Evolutionary conservation across 2,888 invertebrate species (phyloP), one percentile per base, ranked within the genome.

Genomic region (Caenorhabditis sp.): DNA sequence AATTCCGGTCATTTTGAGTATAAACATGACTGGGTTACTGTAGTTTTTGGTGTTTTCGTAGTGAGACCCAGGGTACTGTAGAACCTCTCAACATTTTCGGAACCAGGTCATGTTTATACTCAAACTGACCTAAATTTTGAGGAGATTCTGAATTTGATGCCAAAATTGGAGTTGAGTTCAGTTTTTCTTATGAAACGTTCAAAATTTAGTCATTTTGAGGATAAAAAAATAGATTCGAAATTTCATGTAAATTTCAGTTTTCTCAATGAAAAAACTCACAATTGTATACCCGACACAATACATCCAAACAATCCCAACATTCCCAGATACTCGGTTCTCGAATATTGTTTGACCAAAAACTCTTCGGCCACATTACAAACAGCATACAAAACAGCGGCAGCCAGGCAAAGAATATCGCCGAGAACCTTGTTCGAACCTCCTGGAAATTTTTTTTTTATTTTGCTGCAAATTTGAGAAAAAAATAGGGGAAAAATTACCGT

Each of bases 291-390:
- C 78, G 93, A 92, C 23, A 94, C 91, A 71, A 93, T 89, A 79
- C 92, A 92, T 26, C 94, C 94, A 77, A 93, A 93, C 31, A 94
- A 89, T 21, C 94, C 94, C 21, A 94, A 91, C 89, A 93, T 91
- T 31, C 93, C 93, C 14, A 94, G 90, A 87, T 93, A 94, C 88
- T 94, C 93, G 54, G 93, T 91, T 77, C 92, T 91, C 72, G 92
- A 92, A 80, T 92, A 92, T 14, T 91, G 92, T 87, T 92, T 92
- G n/a, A 94, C 92, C 77, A 93, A 92, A 89, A 93, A 91, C 88
- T 94, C 94, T 90, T 94, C 93, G 0, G 89, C 89, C 0, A 94
- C 93, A 81, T 94, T 93, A 58, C 76, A 71, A 36, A 80, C 50
- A 0, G 80, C 80, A 58, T 82, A 82, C 91, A 84, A 69, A 50